Evolutionary conservation across 2,113 vertebrate genomes (phyloP), one percentile per base, ranked within the genome.

Genomic region (Python bivittatus): DNA sequence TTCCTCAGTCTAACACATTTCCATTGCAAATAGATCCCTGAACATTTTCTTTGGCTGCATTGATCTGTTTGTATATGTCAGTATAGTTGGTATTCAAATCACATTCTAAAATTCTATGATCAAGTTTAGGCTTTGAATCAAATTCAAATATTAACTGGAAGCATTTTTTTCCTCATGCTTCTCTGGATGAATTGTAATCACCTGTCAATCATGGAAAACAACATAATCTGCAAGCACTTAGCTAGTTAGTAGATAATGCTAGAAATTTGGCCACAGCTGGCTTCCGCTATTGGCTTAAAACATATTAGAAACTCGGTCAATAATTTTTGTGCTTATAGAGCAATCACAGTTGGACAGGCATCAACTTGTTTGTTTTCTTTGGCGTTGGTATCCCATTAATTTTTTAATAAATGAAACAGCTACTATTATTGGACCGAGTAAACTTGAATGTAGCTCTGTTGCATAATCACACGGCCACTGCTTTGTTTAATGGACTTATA

Each of bases 131-230:
- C 90, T 61, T 29, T 88, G 1, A 61, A 54, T 64, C 84, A 93
- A 44, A 6, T 15, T 92, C 1, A 56, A 88, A 90, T 89, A 93
- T 91, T 94, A 89, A 22, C 25, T 84, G 86, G 94, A 94, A 90
- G 89, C 11, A n/a, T n/a, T n/a, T 89, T n/a, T 44, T 64, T 94
- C 84, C 92, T 48, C 9, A 22, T 12, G 86, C 88, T 93, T 88
- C 53, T 90, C 89, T 94, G 88, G 91, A 95, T 90, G 0, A 1
- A 23, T 48, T 91, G 10, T 84, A 56, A 52, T 2, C 6, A 10
- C 85, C 1, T 8, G 25, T 72, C 53, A 20, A 15, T 68, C 2
- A 1, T 56, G 90, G 88, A 48, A 84, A 86, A 27, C 44, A 84
- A 1, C 53, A 23, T 61, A 87, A 91, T 61, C 88, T 72, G 38